These are phyloP conservation scores for Luperina testacea DNA, from an alignment of 2,888 invertebrate species.

Conservation along the genomic window DNA sequence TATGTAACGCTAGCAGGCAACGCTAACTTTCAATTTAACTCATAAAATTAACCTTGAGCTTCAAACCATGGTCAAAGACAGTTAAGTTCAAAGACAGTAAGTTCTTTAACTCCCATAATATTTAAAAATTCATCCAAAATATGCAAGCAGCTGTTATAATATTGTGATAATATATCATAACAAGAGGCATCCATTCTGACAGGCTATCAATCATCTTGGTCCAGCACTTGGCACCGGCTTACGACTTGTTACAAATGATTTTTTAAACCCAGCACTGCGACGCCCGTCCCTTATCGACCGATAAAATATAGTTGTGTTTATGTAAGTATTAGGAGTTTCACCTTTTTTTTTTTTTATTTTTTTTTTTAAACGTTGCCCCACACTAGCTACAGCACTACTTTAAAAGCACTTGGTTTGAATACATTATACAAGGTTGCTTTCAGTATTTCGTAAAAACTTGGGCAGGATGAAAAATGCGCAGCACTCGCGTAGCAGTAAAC, in stretches of 20 bases:
- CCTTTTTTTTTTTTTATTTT: too few relatives aligned
- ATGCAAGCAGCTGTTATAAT: slow-evolving; percentile 58
- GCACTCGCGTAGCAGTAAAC: not conserved
- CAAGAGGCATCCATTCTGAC: slow-evolving; percentile 65
- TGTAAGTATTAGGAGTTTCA: slow-evolving; percentile 1
- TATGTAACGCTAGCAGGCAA: not conserved
- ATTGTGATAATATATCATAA: slow-evolving; percentile 68
- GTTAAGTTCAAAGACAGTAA: too few relatives aligned
- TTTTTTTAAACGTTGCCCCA: too few relatives aligned
- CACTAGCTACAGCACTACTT: too few relatives aligned
- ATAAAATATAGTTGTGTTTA: slow-evolving; percentile 41
- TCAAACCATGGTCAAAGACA: slow-evolving; percentile 5
- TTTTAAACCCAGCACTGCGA: slow-evolving; percentile 70
- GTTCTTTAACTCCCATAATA: not conserved
- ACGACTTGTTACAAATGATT: slow-evolving; percentile 78
- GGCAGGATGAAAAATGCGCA: not conserved
- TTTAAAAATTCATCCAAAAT: slow-evolving; percentile 51
- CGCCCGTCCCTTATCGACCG: slow-evolving; percentile 39
- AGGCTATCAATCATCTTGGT: slow-evolving; percentile 78
- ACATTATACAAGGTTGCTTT: not conserved
- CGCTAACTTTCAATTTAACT: too few relatives aligned
- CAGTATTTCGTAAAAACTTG: not conserved
- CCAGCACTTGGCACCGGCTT: slow-evolving; percentile 76
- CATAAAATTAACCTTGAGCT: not conserved
- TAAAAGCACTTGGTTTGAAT: slow-evolving; percentile 8